These are phyloP conservation scores for Volucella bombylans DNA, from an alignment of 2,888 invertebrate species.

Conservation along the genomic window DNA sequence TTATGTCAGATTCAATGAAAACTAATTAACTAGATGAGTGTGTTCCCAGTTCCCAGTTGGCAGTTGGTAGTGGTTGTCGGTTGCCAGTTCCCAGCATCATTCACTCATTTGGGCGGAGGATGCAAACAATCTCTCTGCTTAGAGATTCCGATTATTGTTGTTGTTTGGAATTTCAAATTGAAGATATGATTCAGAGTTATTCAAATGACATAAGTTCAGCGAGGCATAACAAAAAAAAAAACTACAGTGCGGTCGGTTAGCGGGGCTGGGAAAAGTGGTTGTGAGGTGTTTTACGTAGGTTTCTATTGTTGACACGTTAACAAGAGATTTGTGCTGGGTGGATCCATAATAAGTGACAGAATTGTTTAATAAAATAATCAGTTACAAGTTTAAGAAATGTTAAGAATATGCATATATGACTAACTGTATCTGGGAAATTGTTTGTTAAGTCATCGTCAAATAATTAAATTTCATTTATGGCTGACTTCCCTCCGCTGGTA, in stretches of 20 bases:
- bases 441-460: too few species aligned
- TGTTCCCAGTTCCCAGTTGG: constrained; percentile 15
- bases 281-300: too few species aligned
- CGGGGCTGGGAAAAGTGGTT: background rate
- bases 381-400: too few species aligned
- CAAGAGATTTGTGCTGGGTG: too few species aligned
- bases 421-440: too few species aligned
- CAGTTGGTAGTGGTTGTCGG: too few species aligned
- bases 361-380: too few species aligned
- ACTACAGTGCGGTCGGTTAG: constrained; percentile 40
- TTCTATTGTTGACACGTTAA: too few species aligned
- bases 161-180: constrained; percentile 44
- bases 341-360: too few species aligned
- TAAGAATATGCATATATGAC: too few species aligned
- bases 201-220: constrained; percentile 63
- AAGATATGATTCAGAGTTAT: constrained; percentile 67
- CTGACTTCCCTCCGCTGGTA: too few species aligned
- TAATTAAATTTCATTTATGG: too few species aligned
- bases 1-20: constrained; percentile 73
- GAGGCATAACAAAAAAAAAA: constrained; percentile 42
- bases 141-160: constrained; percentile 58
- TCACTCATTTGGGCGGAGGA: constrained; percentile 47
- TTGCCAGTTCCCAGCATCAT: constrained; percentile 35
- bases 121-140: constrained; percentile 61
- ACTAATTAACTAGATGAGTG: constrained; percentile 72